Conservation (phyloP, 2,888 invertebrate genomes). For the Acanthosepion lycidas region DNA sequence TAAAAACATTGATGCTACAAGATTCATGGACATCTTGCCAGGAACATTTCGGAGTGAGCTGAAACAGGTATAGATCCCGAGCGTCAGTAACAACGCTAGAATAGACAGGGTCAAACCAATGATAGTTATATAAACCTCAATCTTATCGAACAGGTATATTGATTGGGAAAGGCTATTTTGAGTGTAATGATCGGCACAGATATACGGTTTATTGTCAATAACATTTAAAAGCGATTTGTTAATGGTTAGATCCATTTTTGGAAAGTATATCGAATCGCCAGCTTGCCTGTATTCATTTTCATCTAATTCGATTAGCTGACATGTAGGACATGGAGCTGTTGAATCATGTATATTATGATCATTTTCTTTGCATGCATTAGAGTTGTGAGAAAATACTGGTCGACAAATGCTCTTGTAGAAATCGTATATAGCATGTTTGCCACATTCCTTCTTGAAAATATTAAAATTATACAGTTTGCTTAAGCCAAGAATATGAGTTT, state of each 20-base stretch:
- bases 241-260: background rate
- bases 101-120: slow-evolving; percentile 80
- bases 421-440: background rate
- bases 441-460: background rate
- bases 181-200: background rate
- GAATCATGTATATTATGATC: background rate
- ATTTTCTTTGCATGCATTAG: background rate
- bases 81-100: slow-evolving; percentile 75
- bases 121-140: slow-evolving; percentile 76
- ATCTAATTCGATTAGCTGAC: background rate
- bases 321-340: background rate
- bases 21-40: slow-evolving; percentile 77
- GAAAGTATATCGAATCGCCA: background rate
- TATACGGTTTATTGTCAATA: background rate
- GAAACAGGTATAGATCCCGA: slow-evolving; percentile 76
- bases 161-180: background rate
- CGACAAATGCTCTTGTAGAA: background rate
- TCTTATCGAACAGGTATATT: slow-evolving; percentile 41
- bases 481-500: background rate
- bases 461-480: background rate
- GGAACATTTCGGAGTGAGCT: slow-evolving; percentile 77
- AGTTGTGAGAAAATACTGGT: background rate
- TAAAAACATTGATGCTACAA: slow-evolving; percentile 76
- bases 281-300: background rate
- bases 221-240: background rate